phyloP scores from a whole-genome alignment of 2,113 vertebrate species.

The Mirounga angustirostris region DNA sequence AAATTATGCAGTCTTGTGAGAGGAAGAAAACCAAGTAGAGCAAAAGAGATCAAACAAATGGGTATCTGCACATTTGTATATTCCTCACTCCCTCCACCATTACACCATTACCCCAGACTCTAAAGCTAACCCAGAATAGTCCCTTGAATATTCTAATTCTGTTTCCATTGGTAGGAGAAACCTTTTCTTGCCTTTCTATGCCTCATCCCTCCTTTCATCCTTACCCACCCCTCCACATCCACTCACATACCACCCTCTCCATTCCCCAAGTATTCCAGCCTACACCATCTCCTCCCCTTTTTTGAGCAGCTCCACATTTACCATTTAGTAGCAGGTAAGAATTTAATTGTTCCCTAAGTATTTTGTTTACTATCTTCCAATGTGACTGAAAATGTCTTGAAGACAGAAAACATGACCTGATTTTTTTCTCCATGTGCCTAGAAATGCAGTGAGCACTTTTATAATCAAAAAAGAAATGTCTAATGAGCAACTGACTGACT shows the following conservation, averaged over 20 bases:
- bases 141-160: background rate
- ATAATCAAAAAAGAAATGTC: background rate
- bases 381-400: background rate
- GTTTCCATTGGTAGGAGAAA: background rate
- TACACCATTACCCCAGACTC: background rate
- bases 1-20: background rate
- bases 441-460: background rate
- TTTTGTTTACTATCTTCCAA: background rate
- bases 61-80: accelerated
- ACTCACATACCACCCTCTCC: background rate
- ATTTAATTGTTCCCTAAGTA: background rate
- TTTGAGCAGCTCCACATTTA: background rate
- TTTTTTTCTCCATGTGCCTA: background rate
- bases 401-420: background rate
- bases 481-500: background rate
- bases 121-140: background rate
- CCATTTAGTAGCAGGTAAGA: background rate
- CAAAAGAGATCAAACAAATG: background rate
- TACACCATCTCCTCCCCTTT: no score
- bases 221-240: background rate
- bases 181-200: no score
- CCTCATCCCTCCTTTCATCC: background rate
- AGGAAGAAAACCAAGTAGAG: background rate
- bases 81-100: background rate
- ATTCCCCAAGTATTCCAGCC: background rate